Evolutionary conservation across 2,797 vertebrate species (phyloP), one percentile per base, ranked within the genome.

Genomic region (Erpetoichthys calabaricus): DNA sequence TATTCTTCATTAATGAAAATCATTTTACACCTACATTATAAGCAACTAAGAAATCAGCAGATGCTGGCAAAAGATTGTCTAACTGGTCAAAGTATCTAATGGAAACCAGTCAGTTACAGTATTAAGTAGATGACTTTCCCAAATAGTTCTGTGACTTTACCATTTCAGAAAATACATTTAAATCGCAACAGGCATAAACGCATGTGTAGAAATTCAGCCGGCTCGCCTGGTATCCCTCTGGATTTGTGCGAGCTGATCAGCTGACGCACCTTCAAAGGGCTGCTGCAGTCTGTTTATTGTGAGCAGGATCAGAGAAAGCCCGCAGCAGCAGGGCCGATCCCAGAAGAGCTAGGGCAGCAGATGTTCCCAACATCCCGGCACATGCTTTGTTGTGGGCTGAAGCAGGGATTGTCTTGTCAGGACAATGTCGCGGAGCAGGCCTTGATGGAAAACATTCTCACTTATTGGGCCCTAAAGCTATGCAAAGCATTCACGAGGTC

Each of bases 401-500:
- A 64, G 56, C 60, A 55, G 65, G 61, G 62, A 69, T 73, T 74
- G 70, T 77, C 68, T 69, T 80, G 74, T 81, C 74, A 64, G 69
- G 67, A 64, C 64, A 66, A 66, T 65, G 59, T 51, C 70, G 69
- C 61, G 65, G 65, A 63, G 62, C 62, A 68, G 67, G 70, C 56
- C 65, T 57, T 78, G 78, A 80, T 73, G 67, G 68, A 68, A 82
- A 84, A 75, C 75, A 78, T 76, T 65, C 57, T 56, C 58, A 64
- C 55, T 53, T 62, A 47, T 53, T 60, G 52, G 63, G 56, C 59
- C 8, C 58, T 45, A 58, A 44, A 55, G 60, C 55, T 10, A 65
- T 50, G 43, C 51, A 50, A 42, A 53, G 8, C 52, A 53, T 60
- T 62, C 58, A 47, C 63, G 41, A 43, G 54, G 53, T 61, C 59